Base-by-base conservation (phyloP, 2,113 vertebrate species). In the Thunnus maccoyii region DNA sequence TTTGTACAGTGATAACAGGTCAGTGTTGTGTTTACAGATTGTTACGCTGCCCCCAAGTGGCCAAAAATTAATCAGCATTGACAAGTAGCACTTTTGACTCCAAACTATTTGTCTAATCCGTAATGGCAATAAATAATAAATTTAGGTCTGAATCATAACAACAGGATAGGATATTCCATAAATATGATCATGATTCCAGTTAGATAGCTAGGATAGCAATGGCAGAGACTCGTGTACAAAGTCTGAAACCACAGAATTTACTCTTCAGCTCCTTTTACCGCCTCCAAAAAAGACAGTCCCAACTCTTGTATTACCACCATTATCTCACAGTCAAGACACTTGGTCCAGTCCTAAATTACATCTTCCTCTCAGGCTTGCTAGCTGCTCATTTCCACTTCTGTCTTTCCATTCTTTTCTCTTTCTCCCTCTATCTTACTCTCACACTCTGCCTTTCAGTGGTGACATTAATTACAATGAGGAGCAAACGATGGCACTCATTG, bases 391-490 rank as follows among this genome's bases (percentile, higher is more conserved):
- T 87, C 65, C 80, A 69, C 79, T 60, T 52, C 51, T 63, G 71
- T 84, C 77, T 69, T 44, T 79, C 18, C 58, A 60, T 69, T 81
- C 64, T 60, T 78, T 46, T 68, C 54, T 55, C 50, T 57, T 32
- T 72, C 78, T 66, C 30, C 57, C 68, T 76, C 76, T 70, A 65
- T 85, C 83, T 66, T 76, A 72, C 55, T 63, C 48, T 61, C 70
- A 17, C 72, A 54, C 66, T 16, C 64, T 76, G 22, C 47, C 61
- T 71, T 77, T 78, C 75, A 14, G 44, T 36, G 51, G 36, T 82
- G 84, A 86, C 91, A 86, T 79, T 94, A 91, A 92, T 91, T 93
- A 88, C 86, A 64, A 81, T 48, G 80, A 86, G 80, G 58, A 52
- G 70, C 72, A 68, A 48, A 60, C 55, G 80, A 83, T 69, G 64